Conservation (phyloP, 1,140 invertebrate genomes). For the Drosophila bipectinata region DNA sequence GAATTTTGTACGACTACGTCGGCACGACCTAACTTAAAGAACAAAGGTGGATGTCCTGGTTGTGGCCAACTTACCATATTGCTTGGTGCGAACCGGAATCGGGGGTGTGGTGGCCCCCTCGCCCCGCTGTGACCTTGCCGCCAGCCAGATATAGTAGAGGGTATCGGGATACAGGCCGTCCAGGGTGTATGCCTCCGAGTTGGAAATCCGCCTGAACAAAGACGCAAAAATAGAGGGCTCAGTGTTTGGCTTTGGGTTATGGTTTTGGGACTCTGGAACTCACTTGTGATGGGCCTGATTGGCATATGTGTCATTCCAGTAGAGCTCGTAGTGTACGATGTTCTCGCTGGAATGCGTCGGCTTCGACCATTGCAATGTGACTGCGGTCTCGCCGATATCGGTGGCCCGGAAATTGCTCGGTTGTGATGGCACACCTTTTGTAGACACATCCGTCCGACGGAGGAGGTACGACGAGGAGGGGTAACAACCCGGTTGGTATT, state of each 20-base stretch:
- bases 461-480: constrained; percentile 3
- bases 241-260: constrained; percentile 5
- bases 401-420: constrained; percentile 94
- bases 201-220: constrained; percentile 87
- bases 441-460: constrained; percentile 19
- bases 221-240: not conserved
- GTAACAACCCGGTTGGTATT: constrained; percentile 21
- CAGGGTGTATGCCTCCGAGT: constrained; percentile 93
- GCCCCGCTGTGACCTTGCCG: constrained; percentile 94
- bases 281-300: constrained; percentile 90
- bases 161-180: constrained; percentile 97
- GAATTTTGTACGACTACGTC: constrained; percentile 60
- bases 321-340: constrained; percentile 97
- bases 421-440: constrained; percentile 94
- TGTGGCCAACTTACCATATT: constrained; percentile 92
- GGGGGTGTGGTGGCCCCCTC: constrained; percentile 98
- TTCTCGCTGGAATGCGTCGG: constrained; percentile 95
- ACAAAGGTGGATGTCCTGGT: not conserved
- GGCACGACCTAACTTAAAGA: constrained; percentile 60
- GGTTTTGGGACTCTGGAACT: constrained; percentile 58
- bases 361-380: constrained; percentile 94
- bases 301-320: constrained; percentile 98
- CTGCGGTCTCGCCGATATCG: constrained; percentile 92
- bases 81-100: constrained; percentile 96
- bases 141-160: constrained; percentile 97